Conservation (phyloP, 2,888 invertebrate species). For the Dasysyrphus albostriatus region DNA sequence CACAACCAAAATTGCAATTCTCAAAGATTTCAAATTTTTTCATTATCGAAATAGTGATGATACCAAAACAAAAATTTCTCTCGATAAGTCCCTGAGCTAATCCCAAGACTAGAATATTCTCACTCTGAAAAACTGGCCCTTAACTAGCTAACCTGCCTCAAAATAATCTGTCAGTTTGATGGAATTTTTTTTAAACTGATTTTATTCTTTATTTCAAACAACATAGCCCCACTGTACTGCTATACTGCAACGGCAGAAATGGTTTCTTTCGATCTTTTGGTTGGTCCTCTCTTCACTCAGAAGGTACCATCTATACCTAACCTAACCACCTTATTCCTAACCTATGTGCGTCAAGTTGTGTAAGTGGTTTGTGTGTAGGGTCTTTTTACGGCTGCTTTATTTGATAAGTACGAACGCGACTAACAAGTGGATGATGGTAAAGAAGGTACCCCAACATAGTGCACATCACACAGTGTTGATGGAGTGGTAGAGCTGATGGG, state of each 20-base stretch:
- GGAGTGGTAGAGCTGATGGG: constrained; percentile 24
- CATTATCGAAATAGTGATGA: too few relatives aligned
- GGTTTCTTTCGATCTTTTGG: constrained; percentile 17
- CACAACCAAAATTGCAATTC: too few relatives aligned
- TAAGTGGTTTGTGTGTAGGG: constrained; percentile 42
- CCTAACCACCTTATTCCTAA: background rate
- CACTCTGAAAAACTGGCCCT: too few relatives aligned
- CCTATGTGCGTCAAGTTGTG: constrained; percentile 37
- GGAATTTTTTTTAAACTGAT: too few relatives aligned
- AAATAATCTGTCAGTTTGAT: too few relatives aligned
- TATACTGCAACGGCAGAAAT: background rate
- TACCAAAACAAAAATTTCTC: too few relatives aligned
- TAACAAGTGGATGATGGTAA: constrained; percentile 41
- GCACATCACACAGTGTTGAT: constrained; percentile 5
- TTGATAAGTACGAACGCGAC: constrained; percentile 47
- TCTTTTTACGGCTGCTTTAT: constrained; percentile 67
- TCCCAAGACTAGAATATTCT: too few relatives aligned
- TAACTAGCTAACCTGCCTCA: too few relatives aligned
- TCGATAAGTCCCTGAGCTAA: too few relatives aligned
- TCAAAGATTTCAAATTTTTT: too few relatives aligned
- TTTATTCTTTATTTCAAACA: too few relatives aligned
- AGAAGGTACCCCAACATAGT: constrained; percentile 24
- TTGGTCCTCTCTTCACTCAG: constrained; percentile 1
- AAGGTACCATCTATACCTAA: background rate
- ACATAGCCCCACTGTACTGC: background rate